Evolutionary conservation across 2,113 vertebrate species (phyloP).

Genomic region (Tragelaphus scriptus): DNA sequence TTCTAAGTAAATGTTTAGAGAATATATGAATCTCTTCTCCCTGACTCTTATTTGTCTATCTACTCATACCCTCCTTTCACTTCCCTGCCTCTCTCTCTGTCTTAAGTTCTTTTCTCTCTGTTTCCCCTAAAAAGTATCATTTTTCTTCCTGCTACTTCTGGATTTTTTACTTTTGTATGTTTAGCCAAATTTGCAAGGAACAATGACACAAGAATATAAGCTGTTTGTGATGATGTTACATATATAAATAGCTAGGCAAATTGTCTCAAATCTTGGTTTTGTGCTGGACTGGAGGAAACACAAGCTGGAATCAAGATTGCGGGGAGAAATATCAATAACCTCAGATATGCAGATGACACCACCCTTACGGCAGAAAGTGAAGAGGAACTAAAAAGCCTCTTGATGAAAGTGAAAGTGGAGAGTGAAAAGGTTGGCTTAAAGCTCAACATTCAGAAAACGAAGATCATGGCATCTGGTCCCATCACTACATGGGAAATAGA

Average conservation of each 20-base stretch:
- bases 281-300: too few relatives aligned
- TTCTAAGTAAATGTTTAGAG: background rate
- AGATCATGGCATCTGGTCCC: too few relatives aligned
- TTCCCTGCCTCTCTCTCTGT: background rate
- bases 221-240: background rate
- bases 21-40: background rate
- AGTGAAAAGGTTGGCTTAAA: too few relatives aligned
- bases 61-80: background rate
- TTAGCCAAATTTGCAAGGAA: background rate
- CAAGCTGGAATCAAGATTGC: too few relatives aligned
- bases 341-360: too few relatives aligned
- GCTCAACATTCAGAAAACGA: too few relatives aligned
- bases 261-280: background rate
- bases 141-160: background rate
- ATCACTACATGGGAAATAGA: too few relatives aligned
- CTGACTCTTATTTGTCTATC: background rate
- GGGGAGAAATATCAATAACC: too few relatives aligned
- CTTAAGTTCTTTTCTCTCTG: background rate
- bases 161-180: background rate
- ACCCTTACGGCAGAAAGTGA: too few relatives aligned
- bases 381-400: too few relatives aligned
- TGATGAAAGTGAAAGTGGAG: too few relatives aligned
- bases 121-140: background rate
- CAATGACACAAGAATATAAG: background rate
- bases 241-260: background rate